Percentiles rank a stretch among this genome's conserved stretches.
Evolutionary conservation across 2,113 vertebrate genomes (phyloP).

Genomic region (Mixornis gularis): DNA sequence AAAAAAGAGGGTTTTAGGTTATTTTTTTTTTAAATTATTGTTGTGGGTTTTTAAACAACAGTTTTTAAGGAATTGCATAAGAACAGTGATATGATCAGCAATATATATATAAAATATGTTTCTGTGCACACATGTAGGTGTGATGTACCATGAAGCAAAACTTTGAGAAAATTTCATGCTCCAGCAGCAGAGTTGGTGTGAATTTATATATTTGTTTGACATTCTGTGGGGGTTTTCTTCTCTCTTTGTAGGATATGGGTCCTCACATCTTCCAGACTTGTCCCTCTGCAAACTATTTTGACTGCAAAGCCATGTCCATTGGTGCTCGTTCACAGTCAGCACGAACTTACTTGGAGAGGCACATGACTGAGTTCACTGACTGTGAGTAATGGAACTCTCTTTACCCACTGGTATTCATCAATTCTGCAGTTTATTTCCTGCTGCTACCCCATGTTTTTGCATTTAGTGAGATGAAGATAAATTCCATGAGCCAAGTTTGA

Average conservation of each 20-base stretch:
- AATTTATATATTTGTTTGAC: background rate
- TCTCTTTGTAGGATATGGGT: constrained; percentile 86
- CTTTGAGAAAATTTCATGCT: background rate
- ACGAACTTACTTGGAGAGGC: constrained; percentile 94
- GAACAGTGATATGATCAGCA: background rate
- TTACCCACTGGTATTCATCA: background rate
- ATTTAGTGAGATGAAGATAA: background rate
- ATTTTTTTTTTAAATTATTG: background rate
- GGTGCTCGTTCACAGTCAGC: constrained; percentile 95
- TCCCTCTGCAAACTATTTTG: constrained; percentile 96
- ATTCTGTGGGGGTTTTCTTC: background rate
- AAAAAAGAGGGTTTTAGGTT: background rate
- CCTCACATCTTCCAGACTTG: constrained; percentile 98
- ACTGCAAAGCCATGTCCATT: constrained; percentile 98
- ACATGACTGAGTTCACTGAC: constrained; percentile 88
- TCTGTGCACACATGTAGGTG: background rate
- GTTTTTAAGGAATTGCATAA: background rate
- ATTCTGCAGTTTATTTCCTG: background rate
- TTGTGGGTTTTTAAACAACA: background rate
- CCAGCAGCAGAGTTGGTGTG: background rate
- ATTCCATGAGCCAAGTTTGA: background rate
- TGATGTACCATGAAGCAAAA: background rate
- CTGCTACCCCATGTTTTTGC: background rate
- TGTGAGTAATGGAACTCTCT: constrained; percentile 73
- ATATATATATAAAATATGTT: background rate